Evolutionary conservation across 2,797 vertebrate genomes (phyloP).

Genomic region (Sarcophilus harrisii): DNA sequence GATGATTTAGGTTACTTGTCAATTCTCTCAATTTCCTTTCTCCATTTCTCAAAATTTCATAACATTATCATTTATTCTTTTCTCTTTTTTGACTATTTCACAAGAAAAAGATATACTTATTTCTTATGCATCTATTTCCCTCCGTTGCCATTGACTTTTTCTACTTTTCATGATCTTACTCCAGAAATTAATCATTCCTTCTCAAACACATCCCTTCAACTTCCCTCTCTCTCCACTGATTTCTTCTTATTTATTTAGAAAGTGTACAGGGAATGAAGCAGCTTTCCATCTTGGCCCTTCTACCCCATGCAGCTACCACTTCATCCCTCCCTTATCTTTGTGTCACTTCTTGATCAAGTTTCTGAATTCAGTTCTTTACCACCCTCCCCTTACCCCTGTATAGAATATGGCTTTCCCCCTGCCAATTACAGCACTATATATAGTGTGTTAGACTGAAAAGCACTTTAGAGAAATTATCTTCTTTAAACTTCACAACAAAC

Average conservation of each 20-base stretch:
- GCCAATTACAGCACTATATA: neutral
- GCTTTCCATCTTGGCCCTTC: neutral
- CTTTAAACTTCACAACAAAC: neutral
- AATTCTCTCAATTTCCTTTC: neutral
- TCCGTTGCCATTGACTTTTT: neutral
- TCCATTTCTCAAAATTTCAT: neutral
- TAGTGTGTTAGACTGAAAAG: neutral
- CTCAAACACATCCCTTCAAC: neutral
- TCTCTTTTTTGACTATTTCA: neutral
- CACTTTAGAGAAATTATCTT: neutral
- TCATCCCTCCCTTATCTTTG: neutral
- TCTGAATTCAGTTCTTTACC: neutral
- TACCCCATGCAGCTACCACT: neutral
- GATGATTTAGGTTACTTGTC: neutral
- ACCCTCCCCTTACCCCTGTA: neutral
- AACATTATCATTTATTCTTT: neutral
- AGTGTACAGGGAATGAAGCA: neutral
- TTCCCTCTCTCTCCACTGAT: neutral
- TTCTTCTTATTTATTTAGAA: neutral
- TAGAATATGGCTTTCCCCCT: neutral
- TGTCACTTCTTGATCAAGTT: neutral
- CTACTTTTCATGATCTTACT: neutral
- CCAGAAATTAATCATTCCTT: neutral
- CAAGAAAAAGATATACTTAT: neutral
- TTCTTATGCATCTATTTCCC: neutral